Evolutionary conservation across 64 coral and sea anemone genomes (phyloP).

Genomic region (Stylophora pistillata): DNA sequence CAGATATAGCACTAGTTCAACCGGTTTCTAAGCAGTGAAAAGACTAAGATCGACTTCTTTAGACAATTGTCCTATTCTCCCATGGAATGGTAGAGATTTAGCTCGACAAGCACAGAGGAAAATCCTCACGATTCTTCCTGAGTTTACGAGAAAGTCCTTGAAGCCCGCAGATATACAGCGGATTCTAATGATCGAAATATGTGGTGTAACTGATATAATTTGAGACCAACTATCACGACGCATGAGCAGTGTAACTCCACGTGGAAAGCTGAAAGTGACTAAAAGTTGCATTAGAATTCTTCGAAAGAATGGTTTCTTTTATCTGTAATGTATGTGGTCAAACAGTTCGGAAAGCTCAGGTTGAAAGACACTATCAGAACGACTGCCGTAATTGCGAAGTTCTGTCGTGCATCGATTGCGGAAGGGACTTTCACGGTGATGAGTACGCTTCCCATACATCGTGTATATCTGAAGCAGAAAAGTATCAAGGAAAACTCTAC

Average conservation of each 20-base stretch:
- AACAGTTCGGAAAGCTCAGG: constrained; percentile 89
- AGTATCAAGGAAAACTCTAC: constrained; percentile 97
- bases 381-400: constrained; percentile 80
- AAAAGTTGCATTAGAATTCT: background rate
- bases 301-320: constrained; percentile 86
- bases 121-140: too few relatives aligned
- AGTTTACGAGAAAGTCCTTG: too few relatives aligned
- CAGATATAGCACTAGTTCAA: too few relatives aligned
- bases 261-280: background rate
- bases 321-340: constrained; percentile 90
- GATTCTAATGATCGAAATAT: background rate
- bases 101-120: too few relatives aligned
- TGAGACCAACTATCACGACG: background rate
- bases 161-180: background rate
- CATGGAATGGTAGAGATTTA: too few relatives aligned
- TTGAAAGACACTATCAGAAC: constrained; percentile 91
- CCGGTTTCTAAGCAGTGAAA: too few relatives aligned
- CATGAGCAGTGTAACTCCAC: constrained; percentile 37
- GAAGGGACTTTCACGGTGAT: constrained; percentile 91
- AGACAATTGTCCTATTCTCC: too few relatives aligned
- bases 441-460: constrained; percentile 79
- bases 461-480: constrained; percentile 94
- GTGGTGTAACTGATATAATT: background rate
- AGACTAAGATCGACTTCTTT: too few relatives aligned
- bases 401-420: constrained; percentile 94